These are phyloP conservation scores for Hofmannophila pseudospretella DNA, from an alignment of 2,888 invertebrate genomes.

Conservation along the genomic window DNA sequence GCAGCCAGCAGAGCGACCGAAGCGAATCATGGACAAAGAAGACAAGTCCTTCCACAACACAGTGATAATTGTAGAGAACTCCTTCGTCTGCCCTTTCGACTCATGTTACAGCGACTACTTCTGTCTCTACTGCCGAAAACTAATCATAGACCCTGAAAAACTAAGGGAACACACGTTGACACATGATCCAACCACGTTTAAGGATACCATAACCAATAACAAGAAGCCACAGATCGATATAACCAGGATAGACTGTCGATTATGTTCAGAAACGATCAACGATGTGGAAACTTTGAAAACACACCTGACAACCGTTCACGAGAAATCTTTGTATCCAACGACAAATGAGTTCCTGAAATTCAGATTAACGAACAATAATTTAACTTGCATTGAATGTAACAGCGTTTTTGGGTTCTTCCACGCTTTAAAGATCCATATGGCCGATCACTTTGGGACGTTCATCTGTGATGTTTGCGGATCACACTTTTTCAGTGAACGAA, in stretches of 20 bases:
- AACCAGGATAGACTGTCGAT: slow-evolving; percentile 49
- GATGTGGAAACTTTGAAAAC: slow-evolving; percentile 38
- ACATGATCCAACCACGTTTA: slow-evolving; percentile 47
- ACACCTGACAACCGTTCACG: slow-evolving; percentile 40
- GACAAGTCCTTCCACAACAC: slow-evolving; percentile 38
- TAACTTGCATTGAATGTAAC: slow-evolving; percentile 42
- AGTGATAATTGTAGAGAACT: slow-evolving; percentile 46
- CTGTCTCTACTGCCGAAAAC: slow-evolving; percentile 52
- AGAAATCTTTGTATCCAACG: slow-evolving; percentile 25
- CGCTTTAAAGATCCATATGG: slow-evolving; percentile 66
- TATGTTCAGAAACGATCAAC: slow-evolving; percentile 42
- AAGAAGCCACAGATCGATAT: slow-evolving; percentile 49
- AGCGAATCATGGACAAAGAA: slow-evolving; percentile 26
- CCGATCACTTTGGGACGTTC: slow-evolving; percentile 58
- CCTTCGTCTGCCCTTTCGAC: slow-evolving; percentile 56
- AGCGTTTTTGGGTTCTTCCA: slow-evolving; percentile 49
- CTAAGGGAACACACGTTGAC: slow-evolving; percentile 47
- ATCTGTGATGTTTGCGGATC: slow-evolving; percentile 65
- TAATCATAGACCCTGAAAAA: slow-evolving; percentile 42
- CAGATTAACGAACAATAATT: slow-evolving; percentile 34
- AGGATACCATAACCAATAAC: slow-evolving; percentile 36
- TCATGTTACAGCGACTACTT: slow-evolving; percentile 54
- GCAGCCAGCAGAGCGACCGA: too few relatives aligned
- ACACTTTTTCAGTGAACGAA: slow-evolving; percentile 65
- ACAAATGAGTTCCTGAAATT: slow-evolving; percentile 46